Evolutionary conservation across 2,888 invertebrate species (phyloP).

Genomic region (Caenorhabditis japonica): DNA sequence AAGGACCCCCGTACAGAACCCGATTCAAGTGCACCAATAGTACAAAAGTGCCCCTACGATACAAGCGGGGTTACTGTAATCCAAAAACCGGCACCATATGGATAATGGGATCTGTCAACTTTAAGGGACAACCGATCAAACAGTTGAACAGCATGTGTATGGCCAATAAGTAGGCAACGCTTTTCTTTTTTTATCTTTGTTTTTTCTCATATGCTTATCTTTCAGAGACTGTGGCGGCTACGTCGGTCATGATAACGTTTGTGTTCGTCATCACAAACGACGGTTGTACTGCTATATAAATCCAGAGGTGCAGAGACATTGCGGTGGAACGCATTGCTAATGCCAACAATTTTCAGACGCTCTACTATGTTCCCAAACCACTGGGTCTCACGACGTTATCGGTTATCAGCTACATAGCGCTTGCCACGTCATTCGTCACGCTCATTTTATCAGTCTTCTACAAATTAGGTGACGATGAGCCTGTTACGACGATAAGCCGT

Average conservation of each 20-base stretch:
- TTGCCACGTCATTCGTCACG: conserved; percentile 16
- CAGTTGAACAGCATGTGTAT: neutral
- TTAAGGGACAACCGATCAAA: conserved; percentile 8
- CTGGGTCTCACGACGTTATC: conserved; percentile 2
- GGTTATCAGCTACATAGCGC: conserved; percentile 1
- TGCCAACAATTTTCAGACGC: neutral
- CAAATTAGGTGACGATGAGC: too few relatives aligned
- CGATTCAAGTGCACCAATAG: conserved; percentile 4
- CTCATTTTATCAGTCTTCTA: conserved; percentile 10
- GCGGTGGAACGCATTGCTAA: neutral
- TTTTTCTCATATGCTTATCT: too few relatives aligned
- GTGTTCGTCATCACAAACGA: neutral
- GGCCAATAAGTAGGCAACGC: neutral
- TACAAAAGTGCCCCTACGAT: neutral
- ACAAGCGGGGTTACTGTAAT: conserved; percentile 23
- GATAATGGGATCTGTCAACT: conserved; percentile 18
- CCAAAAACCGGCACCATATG: conserved; percentile 7
- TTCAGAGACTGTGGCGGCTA: conserved; percentile 32
- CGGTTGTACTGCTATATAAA: conserved; percentile 10
- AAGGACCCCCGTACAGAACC: conserved; percentile 9
- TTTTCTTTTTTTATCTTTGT: neutral
- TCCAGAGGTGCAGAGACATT: too few relatives aligned
- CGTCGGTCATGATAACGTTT: conserved; percentile 12
- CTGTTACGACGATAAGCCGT: too few relatives aligned
- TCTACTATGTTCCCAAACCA: conserved; percentile 6